phyloP scores from a whole-genome alignment of 2,113 vertebrate genomes.

The Thalassarche chlororhynchos region DNA sequence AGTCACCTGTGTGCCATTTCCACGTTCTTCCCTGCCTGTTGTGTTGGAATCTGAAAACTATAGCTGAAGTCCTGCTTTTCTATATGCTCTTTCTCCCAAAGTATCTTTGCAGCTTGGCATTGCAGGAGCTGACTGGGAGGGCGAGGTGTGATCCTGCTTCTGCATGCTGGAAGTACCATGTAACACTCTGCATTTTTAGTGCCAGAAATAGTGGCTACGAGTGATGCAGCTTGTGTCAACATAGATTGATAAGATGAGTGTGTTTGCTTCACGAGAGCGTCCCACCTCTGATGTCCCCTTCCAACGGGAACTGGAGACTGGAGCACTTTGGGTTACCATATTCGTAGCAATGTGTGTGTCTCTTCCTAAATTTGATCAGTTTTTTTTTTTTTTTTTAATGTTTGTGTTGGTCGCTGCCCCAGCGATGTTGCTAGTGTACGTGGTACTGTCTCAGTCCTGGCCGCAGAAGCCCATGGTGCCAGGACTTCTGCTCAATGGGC shows the following conservation, averaged over 20 bases:
- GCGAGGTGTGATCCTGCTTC: neutral
- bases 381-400: neutral
- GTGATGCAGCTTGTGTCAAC: neutral
- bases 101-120: neutral
- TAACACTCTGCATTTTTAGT: neutral
- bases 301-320: neutral
- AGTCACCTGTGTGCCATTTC: neutral
- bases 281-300: neutral
- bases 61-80: neutral
- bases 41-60: neutral
- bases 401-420: neutral
- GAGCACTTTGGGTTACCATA: neutral
- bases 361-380: neutral
- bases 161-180: neutral
- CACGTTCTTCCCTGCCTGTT: neutral
- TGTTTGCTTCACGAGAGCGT: neutral
- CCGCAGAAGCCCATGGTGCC: accelerated
- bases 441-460: neutral
- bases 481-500: neutral
- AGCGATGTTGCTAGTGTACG: neutral
- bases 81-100: neutral
- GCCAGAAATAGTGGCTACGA: neutral
- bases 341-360: neutral
- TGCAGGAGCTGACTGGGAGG: accelerated
- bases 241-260: neutral